Percentiles rank a stretch among this genome's conserved stretches.
Evolutionary conservation across 30 jellyfish, hydroid and myxozoan species (phyloP).

Genomic region (Pseudorhiza aurosa): DNA sequence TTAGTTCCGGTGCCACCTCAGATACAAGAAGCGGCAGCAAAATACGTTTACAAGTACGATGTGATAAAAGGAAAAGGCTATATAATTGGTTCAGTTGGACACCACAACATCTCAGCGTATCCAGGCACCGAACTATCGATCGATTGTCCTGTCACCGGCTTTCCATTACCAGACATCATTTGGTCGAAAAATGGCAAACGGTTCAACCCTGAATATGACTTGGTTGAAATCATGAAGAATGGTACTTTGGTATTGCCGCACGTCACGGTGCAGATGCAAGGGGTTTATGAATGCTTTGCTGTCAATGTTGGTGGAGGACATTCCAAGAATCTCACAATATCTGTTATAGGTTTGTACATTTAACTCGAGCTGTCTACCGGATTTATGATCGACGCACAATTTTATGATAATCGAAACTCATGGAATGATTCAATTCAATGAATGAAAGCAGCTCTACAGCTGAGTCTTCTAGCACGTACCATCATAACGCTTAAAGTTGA

Average conservation of each 20-base stretch:
- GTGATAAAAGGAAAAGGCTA: constrained; percentile 37
- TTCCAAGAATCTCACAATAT: constrained; percentile 28
- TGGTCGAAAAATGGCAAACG: constrained; percentile 76
- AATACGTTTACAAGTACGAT: constrained; percentile 46
- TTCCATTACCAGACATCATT: constrained; percentile 73
- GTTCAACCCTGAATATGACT: constrained; percentile 31
- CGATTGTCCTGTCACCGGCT: constrained; percentile 83
- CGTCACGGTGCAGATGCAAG: constrained; percentile 25
- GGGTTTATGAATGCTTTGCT: constrained; percentile 71
- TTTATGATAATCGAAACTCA: too few species aligned
- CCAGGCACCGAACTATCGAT: constrained; percentile 69
- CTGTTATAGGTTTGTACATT: constrained; percentile 34
- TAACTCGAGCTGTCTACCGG: too few species aligned
- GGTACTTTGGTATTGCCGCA: constrained; percentile 57
- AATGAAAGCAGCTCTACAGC: too few species aligned
- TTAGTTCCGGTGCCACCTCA: constrained; percentile 33
- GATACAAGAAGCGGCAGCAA: neutral
- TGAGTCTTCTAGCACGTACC: too few species aligned
- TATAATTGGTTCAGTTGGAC: constrained; percentile 47
- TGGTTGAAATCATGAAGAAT: constrained; percentile 35
- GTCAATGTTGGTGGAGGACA: constrained; percentile 73
- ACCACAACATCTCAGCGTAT: constrained; percentile 35
- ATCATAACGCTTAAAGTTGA: too few species aligned
- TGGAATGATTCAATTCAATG: too few species aligned
- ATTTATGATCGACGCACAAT: too few species aligned